Base-by-base conservation (phyloP, 2,888 invertebrate species). In the Tachystola acroxantha region DNA sequence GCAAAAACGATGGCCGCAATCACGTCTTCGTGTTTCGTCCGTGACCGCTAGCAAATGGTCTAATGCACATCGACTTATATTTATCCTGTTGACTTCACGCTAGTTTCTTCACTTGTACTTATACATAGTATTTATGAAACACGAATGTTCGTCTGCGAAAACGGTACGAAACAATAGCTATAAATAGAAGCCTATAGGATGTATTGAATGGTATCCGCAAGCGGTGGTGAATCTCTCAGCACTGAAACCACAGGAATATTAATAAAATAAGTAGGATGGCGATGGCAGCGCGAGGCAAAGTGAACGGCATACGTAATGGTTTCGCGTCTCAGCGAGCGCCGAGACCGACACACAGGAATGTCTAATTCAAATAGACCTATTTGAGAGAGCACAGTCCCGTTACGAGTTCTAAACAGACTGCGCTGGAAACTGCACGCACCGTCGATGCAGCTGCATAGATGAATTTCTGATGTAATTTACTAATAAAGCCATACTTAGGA, bases 341-440 rank as follows among this genome's bases (percentile, higher is more conserved):
- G 27, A 32, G 29, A 25, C 38, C 25, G 43, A 48, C 50, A 48
- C 50, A 48, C 36, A 53, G 60, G 63, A 64, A 71, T 67, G 61
- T 64, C 54, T 62, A 65, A 69, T 69, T 69, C 66, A 63, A 66
- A 67, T 63, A 64, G 55, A 50, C 58, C 53, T 54, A 60, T 58
- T 35, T 52, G 54, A 54, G 46, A 55, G 56, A 45, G 48, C 43
- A 44, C 46, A 42, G 50, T 57, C 48, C 64, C 60, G 60, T 67
- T 64, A 66, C 48, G 42, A 51, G 55, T 50, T 49, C 49, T 44
- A 43, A 48, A 43, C 47, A 48, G 12, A 26, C 29, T 19, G 33
- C 24, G 16, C 6, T 16, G 6, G 16, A 4, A 16, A 6, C 16
- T 16, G 16, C 16, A 24, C 12, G 2, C 27, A 24, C 24, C 24